Conservation (phyloP, 2,797 vertebrate species). For the Alfaro cultratus region DNA sequence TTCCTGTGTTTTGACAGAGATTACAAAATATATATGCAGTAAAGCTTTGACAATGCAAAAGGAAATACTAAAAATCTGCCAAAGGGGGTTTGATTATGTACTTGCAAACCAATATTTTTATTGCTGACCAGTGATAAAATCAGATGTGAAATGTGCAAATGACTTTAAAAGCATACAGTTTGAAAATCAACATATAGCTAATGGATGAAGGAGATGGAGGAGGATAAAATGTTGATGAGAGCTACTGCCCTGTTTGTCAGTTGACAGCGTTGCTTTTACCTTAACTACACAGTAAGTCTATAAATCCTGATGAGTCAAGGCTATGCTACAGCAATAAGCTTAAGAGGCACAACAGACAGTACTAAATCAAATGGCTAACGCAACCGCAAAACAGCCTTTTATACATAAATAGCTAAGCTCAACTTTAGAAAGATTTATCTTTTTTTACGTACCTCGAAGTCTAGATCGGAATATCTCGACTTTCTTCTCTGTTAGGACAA, state of each 20-base stretch:
- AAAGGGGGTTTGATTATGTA: constrained; percentile 56
- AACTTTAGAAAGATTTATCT: constrained; percentile 25
- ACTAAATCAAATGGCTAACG: constrained; percentile 85
- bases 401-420: constrained; percentile 65
- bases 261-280: constrained; percentile 82
- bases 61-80: constrained; percentile 60
- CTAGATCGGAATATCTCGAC: constrained; percentile 98
- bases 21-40: constrained; percentile 70
- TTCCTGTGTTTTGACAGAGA: constrained; percentile 72
- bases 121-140: constrained; percentile 72
- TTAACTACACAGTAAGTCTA: constrained; percentile 76
- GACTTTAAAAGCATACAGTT: constrained; percentile 77
- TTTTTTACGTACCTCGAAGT: constrained; percentile 96
- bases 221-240: constrained; percentile 79
- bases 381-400: constrained; percentile 73
- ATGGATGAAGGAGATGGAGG: constrained; percentile 80
- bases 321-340: constrained; percentile 80
- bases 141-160: constrained; percentile 80
- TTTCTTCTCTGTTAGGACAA: constrained; percentile 93
- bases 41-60: constrained; percentile 72
- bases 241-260: constrained; percentile 81
- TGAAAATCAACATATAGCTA: constrained; percentile 80
- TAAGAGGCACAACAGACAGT: constrained; percentile 82
- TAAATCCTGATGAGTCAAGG: constrained; percentile 77
- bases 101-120: constrained; percentile 71